Conservation (phyloP, 2,113 vertebrate genomes). For the Triplophysa tibetana region DNA sequence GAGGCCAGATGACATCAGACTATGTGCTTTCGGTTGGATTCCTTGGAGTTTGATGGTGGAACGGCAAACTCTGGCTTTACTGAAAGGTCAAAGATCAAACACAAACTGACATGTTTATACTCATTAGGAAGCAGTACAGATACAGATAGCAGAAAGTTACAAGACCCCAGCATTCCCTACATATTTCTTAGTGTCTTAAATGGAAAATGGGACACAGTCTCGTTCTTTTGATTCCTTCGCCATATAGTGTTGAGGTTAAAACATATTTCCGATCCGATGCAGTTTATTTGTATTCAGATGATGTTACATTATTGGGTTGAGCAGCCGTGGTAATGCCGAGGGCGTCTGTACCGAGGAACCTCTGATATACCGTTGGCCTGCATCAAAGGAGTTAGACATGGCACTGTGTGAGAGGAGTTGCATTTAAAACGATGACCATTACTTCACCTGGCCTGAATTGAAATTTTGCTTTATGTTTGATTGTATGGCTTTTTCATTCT, state of each 20-base stretch:
- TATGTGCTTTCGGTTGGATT: neutral
- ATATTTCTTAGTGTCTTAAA: conserved; percentile 95
- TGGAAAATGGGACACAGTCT: conserved; percentile 69
- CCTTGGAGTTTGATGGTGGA: conserved; percentile 43
- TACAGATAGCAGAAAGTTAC: conserved; percentile 80
- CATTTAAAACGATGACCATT: conserved; percentile 77
- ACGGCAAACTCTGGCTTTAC: conserved; percentile 74
- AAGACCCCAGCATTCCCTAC: conserved; percentile 90
- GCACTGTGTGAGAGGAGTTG: conserved; percentile 59
- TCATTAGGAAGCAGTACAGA: conserved; percentile 78
- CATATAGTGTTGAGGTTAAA: conserved; percentile 87
- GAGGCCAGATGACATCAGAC: neutral
- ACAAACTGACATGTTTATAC: conserved; percentile 57
- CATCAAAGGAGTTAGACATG: conserved; percentile 56
- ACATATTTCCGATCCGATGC: conserved; percentile 75
- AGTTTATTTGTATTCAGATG: conserved; percentile 69
- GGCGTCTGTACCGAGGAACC: conserved; percentile 52
- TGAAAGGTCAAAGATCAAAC: conserved; percentile 64
- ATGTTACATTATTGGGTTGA: conserved; percentile 73
- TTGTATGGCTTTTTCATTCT: conserved; percentile 64
- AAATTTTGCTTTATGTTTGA: conserved; percentile 62
- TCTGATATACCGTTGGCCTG: conserved; percentile 48
- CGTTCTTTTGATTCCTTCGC: conserved; percentile 80
- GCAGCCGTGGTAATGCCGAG: conserved; percentile 70
- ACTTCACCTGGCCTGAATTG: conserved; percentile 78